These are phyloP conservation scores for Oncorhynchus mykiss DNA, from an alignment of 2,113 vertebrate genomes.

Conservation along the genomic window DNA sequence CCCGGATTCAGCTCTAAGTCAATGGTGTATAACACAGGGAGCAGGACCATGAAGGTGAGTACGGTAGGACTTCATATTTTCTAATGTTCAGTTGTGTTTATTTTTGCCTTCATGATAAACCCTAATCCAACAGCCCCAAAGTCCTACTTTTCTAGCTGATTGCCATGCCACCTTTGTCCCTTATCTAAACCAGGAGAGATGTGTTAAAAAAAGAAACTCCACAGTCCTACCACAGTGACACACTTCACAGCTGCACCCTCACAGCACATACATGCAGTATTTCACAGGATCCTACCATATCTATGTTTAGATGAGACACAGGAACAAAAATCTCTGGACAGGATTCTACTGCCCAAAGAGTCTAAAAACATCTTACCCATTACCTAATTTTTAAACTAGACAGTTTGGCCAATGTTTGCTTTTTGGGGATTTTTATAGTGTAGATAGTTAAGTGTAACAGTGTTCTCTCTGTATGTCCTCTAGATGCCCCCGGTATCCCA, in stretches of 20 bases:
- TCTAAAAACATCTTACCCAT: background rate
- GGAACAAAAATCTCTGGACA: background rate
- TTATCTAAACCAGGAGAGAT: background rate
- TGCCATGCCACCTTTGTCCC: background rate
- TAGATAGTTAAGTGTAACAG: background rate
- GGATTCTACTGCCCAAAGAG: too few relatives aligned
- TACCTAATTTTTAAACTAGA: background rate
- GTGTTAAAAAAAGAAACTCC: constrained; percentile 21
- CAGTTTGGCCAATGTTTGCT: too few relatives aligned
- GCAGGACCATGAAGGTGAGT: constrained; percentile 69
- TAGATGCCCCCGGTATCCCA: constrained; percentile 63
- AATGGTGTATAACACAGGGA: constrained; percentile 61
- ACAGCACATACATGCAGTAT: constrained; percentile 37
- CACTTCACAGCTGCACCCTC: constrained; percentile 26
- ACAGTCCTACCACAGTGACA: constrained; percentile 26
- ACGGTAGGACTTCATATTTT: background rate
- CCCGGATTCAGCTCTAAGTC: constrained; percentile 72
- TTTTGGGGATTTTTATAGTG: too few relatives aligned
- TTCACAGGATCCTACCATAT: constrained; percentile 24
- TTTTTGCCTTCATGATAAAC: background rate
- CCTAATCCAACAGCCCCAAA: background rate
- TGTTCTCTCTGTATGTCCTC: background rate
- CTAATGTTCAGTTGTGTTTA: background rate
- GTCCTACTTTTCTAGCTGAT: background rate
- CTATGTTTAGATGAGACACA: constrained; percentile 33